These are phyloP conservation scores for Nomada goodeniana DNA, from an alignment of 2,888 invertebrate species.

Conservation along the genomic window DNA sequence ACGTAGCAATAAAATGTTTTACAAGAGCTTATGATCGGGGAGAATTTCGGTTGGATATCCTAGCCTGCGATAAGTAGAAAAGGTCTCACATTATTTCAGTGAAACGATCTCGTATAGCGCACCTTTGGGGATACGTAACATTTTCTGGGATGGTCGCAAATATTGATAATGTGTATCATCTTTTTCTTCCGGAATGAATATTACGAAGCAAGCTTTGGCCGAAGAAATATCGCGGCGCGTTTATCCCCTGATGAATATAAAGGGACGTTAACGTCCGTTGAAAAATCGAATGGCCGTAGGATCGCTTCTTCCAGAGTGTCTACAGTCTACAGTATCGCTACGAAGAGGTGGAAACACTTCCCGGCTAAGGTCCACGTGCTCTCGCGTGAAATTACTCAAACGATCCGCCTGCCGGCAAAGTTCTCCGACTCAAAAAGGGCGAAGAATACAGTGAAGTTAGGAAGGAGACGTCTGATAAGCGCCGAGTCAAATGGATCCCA, in stretches of 20 bases:
- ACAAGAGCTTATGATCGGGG: background rate
- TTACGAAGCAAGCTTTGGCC: slow-evolving; percentile 21
- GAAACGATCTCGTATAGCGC: background rate
- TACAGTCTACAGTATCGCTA: background rate
- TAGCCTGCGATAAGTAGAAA: slow-evolving; percentile 7
- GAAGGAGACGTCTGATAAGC: slow-evolving; percentile 58
- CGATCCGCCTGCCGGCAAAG: slow-evolving; percentile 11
- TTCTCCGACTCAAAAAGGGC: background rate
- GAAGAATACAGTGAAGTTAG: background rate
- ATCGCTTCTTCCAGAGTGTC: background rate
- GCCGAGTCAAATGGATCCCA: slow-evolving; percentile 60
- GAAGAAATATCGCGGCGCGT: slow-evolving; percentile 34
- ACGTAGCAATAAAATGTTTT: background rate
- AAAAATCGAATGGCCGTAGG: slow-evolving; percentile 49
- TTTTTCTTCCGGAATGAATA: slow-evolving; percentile 24
- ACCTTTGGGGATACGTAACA: background rate
- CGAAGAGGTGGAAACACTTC: slow-evolving; percentile 28
- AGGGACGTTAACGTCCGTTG: slow-evolving; percentile 19
- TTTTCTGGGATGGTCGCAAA: slow-evolving; percentile 6
- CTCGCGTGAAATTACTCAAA: slow-evolving; percentile 53
- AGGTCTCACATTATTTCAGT: slow-evolving; percentile 12
- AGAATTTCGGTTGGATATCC: background rate
- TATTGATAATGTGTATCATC: slow-evolving; percentile 35
- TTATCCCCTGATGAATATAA: slow-evolving; percentile 35
- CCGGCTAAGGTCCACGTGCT: slow-evolving; percentile 2